Evolutionary conservation across 2,113 vertebrate species (phyloP), one percentile per base, ranked within the genome.

Genomic region (Centrocercus urophasianus): DNA sequence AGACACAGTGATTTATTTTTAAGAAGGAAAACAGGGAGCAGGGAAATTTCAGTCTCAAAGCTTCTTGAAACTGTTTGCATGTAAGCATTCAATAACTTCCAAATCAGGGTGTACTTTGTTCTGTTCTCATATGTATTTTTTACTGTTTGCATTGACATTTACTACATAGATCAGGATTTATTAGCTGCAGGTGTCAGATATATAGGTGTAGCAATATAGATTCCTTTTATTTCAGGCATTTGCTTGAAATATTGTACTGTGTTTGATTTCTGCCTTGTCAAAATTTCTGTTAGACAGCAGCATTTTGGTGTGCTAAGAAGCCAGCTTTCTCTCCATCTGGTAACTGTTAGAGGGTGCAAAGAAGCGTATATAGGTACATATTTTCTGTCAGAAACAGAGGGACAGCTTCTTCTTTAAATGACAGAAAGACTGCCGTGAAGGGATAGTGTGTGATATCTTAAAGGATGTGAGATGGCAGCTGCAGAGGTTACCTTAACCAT

Each of bases 1-100:
- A 73, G 76, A n/a, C 45, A 67, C 8, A 45, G 69, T 80, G 71
- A 87, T 93, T 93, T 88, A 78, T 87, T 94, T 96, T 88, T 84
- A 89, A 90, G 79, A 40, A 88, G 52, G 57, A 87, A 94, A 66
- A 87, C 13, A 77, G 24, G 60, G 28, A 72, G 54, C 54, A 80
- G 48, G 34, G 17, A 86, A 86, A 88, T 83, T 89, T 88, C 43
- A 40, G 13, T 81, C 56, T 89, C 1, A 2, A 81, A 89, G 28
- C 40, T 74, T 92, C 0, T 0, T 59, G 45, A 83, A 92, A 80
- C 34, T 92, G 42, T 67, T 75, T 80, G 42, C 1, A 1, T 81
- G 25, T 72, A 61, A 79, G 21, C 18, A 52, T 88, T 88, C 32
- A 57, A 3, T 73, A 80, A 38, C 34, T 78, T 69, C 11, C 40